Evolutionary conservation across 2,797 vertebrate genomes (phyloP), one percentile per base, ranked within the genome.

Genomic region (Delichon dasypus): DNA sequence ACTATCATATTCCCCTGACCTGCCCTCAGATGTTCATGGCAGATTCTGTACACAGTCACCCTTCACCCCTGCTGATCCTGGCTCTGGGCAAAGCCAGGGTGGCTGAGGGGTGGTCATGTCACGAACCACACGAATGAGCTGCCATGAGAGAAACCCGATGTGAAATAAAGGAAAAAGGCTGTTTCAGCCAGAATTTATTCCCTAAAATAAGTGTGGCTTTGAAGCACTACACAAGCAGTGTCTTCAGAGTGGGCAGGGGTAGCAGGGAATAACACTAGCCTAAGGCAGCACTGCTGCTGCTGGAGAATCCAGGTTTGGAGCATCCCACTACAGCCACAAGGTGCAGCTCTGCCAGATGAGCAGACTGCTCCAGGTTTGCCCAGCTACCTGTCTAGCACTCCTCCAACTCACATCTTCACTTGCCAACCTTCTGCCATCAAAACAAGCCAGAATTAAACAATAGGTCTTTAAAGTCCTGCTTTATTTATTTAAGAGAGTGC

Each of bases 231-330:
- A 38, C 7, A 65, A 45, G 57, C 68, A 67, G 55, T 10, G 32
- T 11, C 10, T 44, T 0, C 4, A 9, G n/a, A 47, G 30, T 5
- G 51, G 34, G 26, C 38, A 75, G 22, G 10, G n/a, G 10, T 0
- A 2, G 42, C 45, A 67, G 53, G 27, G n/a, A 48, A 15, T 2
- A 48, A 17, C 2, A 68, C 20, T 16, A 67, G 36, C 57, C 29
- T 8, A 23, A 47, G 27, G 18, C 32, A 42, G 61, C 29, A 16
- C 27, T 61, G 38, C 36, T 64, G 54, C 78, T 34, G 48, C 65
- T 26, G 26, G 6, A 14, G 44, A 20, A 67, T 11, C 11, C 42
- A 45, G 53, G 44, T 34, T 79, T 10, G 30, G 48, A 76, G 61
- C 22, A 66, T 3, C 44, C 16, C 67, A 14, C 11, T 8, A 11